Percentiles rank a stretch among this genome's conserved stretches.
Conservation (phyloP, 1,140 invertebrate genomes). For the Chironomus tepperi region DNA sequence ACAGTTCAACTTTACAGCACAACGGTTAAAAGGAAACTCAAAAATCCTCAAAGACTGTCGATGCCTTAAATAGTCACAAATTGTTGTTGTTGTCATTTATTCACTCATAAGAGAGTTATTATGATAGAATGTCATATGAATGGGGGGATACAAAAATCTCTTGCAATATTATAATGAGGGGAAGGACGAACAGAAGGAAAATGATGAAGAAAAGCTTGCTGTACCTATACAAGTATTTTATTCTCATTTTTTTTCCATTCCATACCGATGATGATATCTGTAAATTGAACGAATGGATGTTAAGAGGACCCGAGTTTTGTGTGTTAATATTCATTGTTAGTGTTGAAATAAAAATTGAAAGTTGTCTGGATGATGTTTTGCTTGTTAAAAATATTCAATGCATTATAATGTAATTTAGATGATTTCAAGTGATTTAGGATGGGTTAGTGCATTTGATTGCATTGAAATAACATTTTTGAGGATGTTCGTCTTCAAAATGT, state of each 20-base stretch:
- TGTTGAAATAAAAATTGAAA: too few species aligned
- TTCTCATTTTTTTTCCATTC: not conserved
- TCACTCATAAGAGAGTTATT: not conserved
- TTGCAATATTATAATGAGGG: constrained; percentile 6
- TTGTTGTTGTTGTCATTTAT: not conserved
- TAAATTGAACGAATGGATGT: too few species aligned
- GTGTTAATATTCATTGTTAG: too few species aligned
- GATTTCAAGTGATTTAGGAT: too few species aligned
- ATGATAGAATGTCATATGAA: not conserved
- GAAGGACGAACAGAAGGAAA: not conserved
- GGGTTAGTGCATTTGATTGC: too few species aligned
- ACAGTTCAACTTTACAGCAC: not conserved
- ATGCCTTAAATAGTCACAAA: constrained; percentile 14
- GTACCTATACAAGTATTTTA: constrained; percentile 14
- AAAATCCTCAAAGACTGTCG: not conserved
- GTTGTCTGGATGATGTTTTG: too few species aligned
- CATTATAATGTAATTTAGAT: too few species aligned
- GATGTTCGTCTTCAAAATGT: too few species aligned
- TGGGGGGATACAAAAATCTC: not conserved
- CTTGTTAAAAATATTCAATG: too few species aligned
- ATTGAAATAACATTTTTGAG: too few species aligned
- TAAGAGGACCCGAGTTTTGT: too few species aligned
- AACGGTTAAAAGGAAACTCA: not conserved
- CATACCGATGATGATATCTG: too few species aligned
- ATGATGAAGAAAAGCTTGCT: not conserved